Base-by-base conservation (phyloP, 1,140 invertebrate genomes). In the Micrasema minimum region DNA sequence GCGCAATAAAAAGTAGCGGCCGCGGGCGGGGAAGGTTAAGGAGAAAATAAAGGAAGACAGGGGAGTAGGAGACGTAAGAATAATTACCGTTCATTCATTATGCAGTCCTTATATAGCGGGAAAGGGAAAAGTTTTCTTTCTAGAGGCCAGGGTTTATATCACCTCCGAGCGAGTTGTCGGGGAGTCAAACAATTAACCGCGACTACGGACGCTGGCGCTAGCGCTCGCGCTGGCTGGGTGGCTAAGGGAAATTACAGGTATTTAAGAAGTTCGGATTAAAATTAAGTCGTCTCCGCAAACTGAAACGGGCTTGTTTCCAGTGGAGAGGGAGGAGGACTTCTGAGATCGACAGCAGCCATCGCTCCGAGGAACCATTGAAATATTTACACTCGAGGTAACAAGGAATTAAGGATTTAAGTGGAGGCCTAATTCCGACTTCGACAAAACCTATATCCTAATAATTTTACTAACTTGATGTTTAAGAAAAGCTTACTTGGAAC, bases 61-160 rank as follows among this genome's bases (percentile, higher is more conserved):
- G 59, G 65, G 71, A 71, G 61, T n/a, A 61, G 66, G 64, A 76
- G 79, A 80, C 77, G 76, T 77, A 78, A 78, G 76, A 82, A 81
- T 82, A 81, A 82, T 82, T 80, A 79, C 77, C 53, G 76, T 77
- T 78, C 78, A 81, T 80, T 79, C 75, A 82, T 81, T 80, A 81
- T 81, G 78, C 79, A 80, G 78, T 79, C 79, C 77, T 75, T 76
- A 69, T 64, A 61, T 46, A 61, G 66, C 66, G 41, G 70, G 77
- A 66, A 64, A 62, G 71, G 43, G 46, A 69, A 26, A 69, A 69
- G 43, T 69, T 69, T 69, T 45, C 55, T 72, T 64, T 69, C n/a
- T 46, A 46, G 61, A 23, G 68, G 69, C 51, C 72, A 43, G 61
- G 69, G 75, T 78, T 77, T 76, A 76, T 77, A 78, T 80, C 77